Evolutionary conservation across 2,113 vertebrate species (phyloP).

Genomic region (Campylomormyrus numenius): DNA sequence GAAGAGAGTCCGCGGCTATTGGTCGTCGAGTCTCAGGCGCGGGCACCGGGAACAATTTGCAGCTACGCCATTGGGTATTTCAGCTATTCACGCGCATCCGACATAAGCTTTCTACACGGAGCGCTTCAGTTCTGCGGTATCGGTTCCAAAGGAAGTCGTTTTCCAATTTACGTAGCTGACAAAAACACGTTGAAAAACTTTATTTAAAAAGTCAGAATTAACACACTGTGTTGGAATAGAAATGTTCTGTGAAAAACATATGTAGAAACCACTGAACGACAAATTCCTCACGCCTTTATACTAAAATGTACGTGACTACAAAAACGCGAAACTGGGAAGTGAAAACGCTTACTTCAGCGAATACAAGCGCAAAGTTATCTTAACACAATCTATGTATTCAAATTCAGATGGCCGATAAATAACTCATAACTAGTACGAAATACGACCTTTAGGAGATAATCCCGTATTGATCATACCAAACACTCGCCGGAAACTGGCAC

Average conservation of each 20-base stretch:
- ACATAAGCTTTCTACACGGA: slow-evolving; percentile 19
- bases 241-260: neutral
- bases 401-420: neutral
- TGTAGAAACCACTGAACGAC: neutral
- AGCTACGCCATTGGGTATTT: slow-evolving; percentile 45
- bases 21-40: slow-evolving; percentile 44
- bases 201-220: neutral
- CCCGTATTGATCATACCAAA: neutral
- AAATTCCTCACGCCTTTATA: neutral
- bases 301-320: neutral
- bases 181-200: neutral
- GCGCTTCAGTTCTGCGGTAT: neutral
- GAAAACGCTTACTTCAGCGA: neutral
- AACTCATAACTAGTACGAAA: neutral
- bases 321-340: neutral
- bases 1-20: slow-evolving; percentile 39
- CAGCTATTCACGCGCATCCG: slow-evolving; percentile 47
- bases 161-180: neutral
- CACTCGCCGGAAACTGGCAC: neutral
- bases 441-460: neutral
- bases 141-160: neutral
- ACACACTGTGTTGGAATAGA: neutral
- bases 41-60: slow-evolving; percentile 40
- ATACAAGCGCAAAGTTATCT: neutral
- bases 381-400: neutral